Percentiles rank a stretch among this genome's conserved stretches.
Conservation (phyloP, 1,140 invertebrate species). For the Bombus haemorrhoidalis region DNA sequence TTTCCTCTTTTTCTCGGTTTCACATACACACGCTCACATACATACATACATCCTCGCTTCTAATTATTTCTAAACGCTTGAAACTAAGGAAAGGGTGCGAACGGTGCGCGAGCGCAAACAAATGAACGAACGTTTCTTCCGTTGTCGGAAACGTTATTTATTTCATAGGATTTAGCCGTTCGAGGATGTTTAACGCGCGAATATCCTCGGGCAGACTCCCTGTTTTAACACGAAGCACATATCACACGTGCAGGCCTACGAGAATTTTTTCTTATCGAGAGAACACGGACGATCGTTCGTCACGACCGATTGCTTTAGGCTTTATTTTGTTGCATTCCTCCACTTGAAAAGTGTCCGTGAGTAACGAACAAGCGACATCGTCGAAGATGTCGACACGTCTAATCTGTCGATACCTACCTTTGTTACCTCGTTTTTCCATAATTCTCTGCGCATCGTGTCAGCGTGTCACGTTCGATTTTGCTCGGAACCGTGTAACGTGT, state of each 20-base stretch:
- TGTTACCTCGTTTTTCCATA: background rate
- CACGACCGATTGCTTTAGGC: constrained; percentile 25
- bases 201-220: constrained; percentile 19
- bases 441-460: background rate
- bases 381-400: constrained; percentile 20
- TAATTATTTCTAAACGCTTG: constrained; percentile 48
- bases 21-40: background rate
- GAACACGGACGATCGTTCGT: constrained; percentile 15
- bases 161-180: background rate
- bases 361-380: constrained; percentile 30
- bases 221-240: constrained; percentile 48
- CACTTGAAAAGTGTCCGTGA: background rate
- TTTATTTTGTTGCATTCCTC: constrained; percentile 6
- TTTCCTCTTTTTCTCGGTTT: constrained; percentile 8
- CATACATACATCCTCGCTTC: constrained; percentile 29
- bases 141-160: background rate
- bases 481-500: background rate
- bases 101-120: constrained; percentile 53
- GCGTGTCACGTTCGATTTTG: too few relatives aligned
- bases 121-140: constrained; percentile 34
- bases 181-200: constrained; percentile 33
- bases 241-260: constrained; percentile 53
- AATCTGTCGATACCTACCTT: constrained; percentile 38
- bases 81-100: constrained; percentile 52
- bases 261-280: constrained; percentile 43